Conservation (phyloP, 2,113 vertebrate species). For the Nycticryphes semicollaris region DNA sequence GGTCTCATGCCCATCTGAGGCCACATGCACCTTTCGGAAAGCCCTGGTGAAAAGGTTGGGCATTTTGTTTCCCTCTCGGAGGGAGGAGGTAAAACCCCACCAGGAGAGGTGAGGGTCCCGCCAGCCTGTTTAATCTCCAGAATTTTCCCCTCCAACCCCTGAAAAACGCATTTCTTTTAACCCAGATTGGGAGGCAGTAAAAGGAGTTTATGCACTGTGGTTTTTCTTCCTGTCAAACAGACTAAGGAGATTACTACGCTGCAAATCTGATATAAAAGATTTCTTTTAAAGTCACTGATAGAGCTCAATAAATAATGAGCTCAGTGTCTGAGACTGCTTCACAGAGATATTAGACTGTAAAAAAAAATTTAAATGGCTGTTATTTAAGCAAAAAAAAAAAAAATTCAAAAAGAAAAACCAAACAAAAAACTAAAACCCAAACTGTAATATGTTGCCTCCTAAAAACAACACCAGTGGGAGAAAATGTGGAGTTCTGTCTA, state of each 20-base stretch:
- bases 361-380: neutral
- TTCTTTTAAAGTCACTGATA: constrained; percentile 5
- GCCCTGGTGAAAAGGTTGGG: neutral
- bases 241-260: neutral
- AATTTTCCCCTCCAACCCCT: neutral
- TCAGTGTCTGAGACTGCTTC: neutral
- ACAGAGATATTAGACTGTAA: neutral
- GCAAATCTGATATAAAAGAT: constrained; percentile 19
- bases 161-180: neutral
- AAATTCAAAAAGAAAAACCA: neutral
- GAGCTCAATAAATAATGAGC: neutral
- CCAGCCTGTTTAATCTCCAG: neutral
- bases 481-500: neutral
- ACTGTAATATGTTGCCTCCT: neutral
- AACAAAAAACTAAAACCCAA: neutral
- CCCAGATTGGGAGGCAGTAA: neutral
- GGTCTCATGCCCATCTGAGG: neutral
- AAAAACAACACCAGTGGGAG: neutral
- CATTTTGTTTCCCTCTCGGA: neutral
- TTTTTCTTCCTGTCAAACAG: neutral
- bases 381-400: neutral
- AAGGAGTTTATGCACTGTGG: neutral
- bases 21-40: neutral
- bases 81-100: neutral
- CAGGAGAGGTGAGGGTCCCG: rapidly evolving